Evolutionary conservation across 2,888 invertebrate genomes (phyloP), one percentile per base, ranked within the genome.

Genomic region (Cephus pygmeus): DNA sequence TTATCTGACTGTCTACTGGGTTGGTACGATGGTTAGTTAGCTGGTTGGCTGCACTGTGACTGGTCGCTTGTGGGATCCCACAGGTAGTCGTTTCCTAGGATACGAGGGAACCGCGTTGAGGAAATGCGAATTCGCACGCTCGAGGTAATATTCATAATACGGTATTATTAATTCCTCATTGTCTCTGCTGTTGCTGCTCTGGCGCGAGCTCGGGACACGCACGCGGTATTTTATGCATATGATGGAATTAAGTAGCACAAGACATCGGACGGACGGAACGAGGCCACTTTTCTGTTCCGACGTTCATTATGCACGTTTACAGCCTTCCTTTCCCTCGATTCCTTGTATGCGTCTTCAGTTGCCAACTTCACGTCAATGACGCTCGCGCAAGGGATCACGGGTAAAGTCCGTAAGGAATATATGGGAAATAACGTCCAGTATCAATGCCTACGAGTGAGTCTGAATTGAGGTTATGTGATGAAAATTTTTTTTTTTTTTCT

Each of bases 61-160:
- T 56, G 56, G 56, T 56, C 56, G 56, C 56, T 56, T 6, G 23
- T 56, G 56, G 56, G 56, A 56, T 56, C 56, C 56, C 56, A 23
- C 56, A 56, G 56, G 56, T 56, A 56, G 71, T 34, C 33, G 34
- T 71, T 71, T 71, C 71, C 71, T 31, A 31, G 71, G 71, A 71
- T 71, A 34, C 15, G 34, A 34, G 71, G 56, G 56, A 56, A 23
- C 83, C 79, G 82, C 83, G 85, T 83, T 85, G 85, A 85, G 88
- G 87, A 89, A 90, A 87, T 83, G 87, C 82, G 84, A 84, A 87
- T 90, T 91, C 91, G 88, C 91, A 91, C 91, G 91, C 87, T 90
- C 89, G 85, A 86, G 83, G 87, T 89, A 88, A 90, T 90, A 90
- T 88, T 89, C 88, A 90, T 89, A 88, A 88, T 87, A 85, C 82